phyloP scores from a whole-genome alignment of 2,888 invertebrate species.

The Aspidiotus destructor region DNA sequence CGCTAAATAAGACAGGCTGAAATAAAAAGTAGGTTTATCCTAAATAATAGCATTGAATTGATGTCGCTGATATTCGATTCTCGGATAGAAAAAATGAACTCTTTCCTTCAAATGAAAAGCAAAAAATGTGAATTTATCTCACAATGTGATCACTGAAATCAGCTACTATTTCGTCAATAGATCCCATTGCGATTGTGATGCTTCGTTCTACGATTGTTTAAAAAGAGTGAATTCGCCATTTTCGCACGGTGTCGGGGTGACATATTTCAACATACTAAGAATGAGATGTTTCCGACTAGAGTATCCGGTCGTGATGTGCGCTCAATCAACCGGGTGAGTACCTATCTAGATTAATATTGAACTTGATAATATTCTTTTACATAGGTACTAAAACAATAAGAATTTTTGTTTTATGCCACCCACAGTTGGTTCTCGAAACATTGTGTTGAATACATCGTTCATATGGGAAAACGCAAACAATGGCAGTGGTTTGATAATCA shows the following conservation, averaged over 20 bases:
- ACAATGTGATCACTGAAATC: too few relatives aligned
- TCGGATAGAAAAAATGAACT: too few relatives aligned
- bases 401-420: background rate
- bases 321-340: constrained; percentile 21
- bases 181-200: constrained; percentile 33
- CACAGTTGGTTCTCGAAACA: constrained; percentile 30
- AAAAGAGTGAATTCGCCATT: constrained; percentile 30
- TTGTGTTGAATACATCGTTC: constrained; percentile 26
- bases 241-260: constrained; percentile 21
- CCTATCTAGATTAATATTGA: background rate
- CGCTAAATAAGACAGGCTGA: too few relatives aligned
- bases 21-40: too few relatives aligned
- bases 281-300: constrained; percentile 33
- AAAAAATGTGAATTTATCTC: too few relatives aligned
- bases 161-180: constrained; percentile 5
- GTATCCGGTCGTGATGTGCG: constrained; percentile 31
- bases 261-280: constrained; percentile 32
- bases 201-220: constrained; percentile 30
- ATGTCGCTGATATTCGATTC: too few relatives aligned
- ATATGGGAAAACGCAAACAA: constrained; percentile 21
- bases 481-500: constrained; percentile 34
- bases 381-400: background rate
- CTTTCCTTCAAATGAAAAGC: too few relatives aligned
- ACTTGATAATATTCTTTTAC: background rate
- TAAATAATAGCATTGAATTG: too few relatives aligned